A percentile compares a stretch with the other conserved stretches of the same genome.
Conservation (phyloP, 2,113 vertebrate species). For the Actenoides hombroni region DNA sequence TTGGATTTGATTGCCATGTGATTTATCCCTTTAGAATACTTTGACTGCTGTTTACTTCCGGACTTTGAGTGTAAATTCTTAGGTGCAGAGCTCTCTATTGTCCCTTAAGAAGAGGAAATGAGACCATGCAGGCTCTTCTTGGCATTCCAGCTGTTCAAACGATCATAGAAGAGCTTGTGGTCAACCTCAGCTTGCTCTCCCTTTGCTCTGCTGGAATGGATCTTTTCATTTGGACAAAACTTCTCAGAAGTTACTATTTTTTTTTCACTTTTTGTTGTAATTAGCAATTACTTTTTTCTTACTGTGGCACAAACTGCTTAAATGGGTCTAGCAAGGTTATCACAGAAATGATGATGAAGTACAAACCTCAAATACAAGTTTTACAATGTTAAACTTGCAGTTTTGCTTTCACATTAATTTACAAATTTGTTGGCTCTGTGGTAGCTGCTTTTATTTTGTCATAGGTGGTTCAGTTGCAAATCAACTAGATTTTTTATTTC, state of each 20-base stretch:
- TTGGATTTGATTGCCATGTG: background rate
- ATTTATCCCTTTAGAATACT: background rate
- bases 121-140: background rate
- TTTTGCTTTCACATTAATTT: background rate
- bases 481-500: background rate
- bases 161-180: background rate
- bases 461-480: background rate
- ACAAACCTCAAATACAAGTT: background rate
- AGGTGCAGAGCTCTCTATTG: background rate
- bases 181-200: background rate
- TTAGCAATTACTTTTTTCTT: background rate
- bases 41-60: background rate
- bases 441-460: background rate
- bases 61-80: constrained; percentile 1
- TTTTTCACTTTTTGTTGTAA: background rate
- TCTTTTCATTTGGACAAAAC: background rate
- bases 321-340: background rate
- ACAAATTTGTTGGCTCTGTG: background rate
- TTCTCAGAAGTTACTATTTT: background rate
- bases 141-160: background rate
- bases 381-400: background rate
- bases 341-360: background rate
- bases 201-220: background rate
- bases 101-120: background rate
- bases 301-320: background rate